Evolutionary conservation across 2,113 vertebrate genomes (phyloP).

Genomic region (Donacobius atricapilla): DNA sequence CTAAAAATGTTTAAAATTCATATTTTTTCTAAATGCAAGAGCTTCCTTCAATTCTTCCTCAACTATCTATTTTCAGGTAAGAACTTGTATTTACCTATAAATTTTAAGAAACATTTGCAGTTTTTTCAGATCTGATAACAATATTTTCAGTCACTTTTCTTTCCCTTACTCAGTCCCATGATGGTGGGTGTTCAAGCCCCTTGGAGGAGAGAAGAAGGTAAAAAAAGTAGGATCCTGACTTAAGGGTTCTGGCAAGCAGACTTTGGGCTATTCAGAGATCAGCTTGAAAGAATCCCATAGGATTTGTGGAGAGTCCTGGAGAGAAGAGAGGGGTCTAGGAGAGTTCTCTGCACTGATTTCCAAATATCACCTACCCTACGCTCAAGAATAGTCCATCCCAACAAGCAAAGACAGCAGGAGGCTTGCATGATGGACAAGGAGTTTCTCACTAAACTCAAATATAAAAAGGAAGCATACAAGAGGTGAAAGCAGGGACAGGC

Average conservation of each 20-base stretch:
- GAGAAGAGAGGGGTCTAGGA: background rate
- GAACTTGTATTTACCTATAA: background rate
- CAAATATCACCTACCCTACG: background rate
- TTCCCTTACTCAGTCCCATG: background rate
- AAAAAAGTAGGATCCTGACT: background rate
- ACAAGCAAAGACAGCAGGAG: background rate
- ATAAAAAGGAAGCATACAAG: background rate
- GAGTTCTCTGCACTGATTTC: background rate
- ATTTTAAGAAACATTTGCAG: background rate
- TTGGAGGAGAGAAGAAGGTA: background rate
- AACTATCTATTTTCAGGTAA: background rate
- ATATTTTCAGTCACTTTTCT: background rate
- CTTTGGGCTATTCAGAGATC: background rate
- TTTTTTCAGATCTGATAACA: background rate
- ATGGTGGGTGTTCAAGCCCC: background rate
- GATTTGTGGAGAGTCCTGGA: background rate
- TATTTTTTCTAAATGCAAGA: background rate
- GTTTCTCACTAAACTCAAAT: background rate
- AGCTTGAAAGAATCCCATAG: background rate
- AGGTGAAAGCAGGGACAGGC: background rate
- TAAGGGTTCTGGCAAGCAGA: background rate
- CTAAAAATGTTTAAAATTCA: background rate
- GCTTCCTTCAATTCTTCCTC: background rate
- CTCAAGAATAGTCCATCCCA: background rate
- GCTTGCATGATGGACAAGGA: background rate